Percentiles rank a stretch among this genome's conserved stretches.
These are phyloP conservation scores for Dryococelus australis DNA, from an alignment of 2,888 invertebrate species.

Conservation along the genomic window DNA sequence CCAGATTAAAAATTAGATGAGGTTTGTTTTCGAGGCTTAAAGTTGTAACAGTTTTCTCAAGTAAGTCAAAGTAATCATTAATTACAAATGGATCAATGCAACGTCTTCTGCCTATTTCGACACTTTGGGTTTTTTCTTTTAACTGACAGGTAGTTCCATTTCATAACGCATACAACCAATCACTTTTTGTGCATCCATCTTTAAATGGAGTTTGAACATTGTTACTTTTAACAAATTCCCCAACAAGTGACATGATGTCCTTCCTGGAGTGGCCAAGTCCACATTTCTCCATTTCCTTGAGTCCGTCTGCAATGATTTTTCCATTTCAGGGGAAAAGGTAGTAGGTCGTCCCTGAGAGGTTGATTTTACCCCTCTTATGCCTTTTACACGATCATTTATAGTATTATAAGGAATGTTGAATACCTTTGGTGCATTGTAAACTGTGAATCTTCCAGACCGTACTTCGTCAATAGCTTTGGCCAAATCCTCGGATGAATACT, in stretches of 20 bases:
- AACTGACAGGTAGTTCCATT: neutral
- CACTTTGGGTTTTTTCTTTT: neutral
- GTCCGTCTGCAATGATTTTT: neutral
- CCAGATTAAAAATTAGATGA: neutral
- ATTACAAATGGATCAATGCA: neutral
- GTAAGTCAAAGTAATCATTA: neutral
- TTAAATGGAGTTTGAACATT: neutral
- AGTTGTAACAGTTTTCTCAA: neutral
- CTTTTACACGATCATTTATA: neutral
- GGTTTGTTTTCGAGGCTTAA: neutral
- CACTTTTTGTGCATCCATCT: neutral
- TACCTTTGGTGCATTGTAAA: neutral
- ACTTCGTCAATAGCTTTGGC: neutral
- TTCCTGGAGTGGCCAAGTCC: neutral
- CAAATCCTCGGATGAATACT: neutral
- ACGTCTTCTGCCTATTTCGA: neutral
- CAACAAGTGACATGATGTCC: neutral
- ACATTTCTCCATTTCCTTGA: neutral
- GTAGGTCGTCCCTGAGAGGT: neutral
- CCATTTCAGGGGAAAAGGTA: neutral
- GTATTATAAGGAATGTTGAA: conserved; percentile 1
- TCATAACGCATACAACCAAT: neutral
- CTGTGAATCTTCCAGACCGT: neutral
- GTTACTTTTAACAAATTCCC: neutral
- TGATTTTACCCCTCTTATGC: neutral